Evolutionary conservation across 2,888 invertebrate genomes (phyloP).

Genomic region (Ferdinandea cuprea): DNA sequence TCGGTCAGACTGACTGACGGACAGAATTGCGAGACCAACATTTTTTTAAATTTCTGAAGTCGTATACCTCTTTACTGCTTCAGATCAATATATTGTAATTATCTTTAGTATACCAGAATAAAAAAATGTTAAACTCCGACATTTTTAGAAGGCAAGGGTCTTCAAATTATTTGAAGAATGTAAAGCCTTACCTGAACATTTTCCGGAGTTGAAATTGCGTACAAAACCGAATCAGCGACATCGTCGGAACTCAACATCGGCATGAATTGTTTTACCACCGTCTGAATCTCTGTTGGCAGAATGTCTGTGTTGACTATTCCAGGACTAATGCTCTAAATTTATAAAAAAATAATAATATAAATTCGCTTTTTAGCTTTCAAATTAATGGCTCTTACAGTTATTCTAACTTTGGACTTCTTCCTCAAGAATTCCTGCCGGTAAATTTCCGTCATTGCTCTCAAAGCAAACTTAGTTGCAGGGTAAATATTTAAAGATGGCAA

Average conservation of each 20-base stretch:
- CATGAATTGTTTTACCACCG: conserved; percentile 78
- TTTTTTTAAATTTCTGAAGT: too few species aligned
- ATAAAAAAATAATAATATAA: conserved; percentile 14
- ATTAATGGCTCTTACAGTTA: conserved; percentile 80
- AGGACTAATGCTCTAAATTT: conserved; percentile 80
- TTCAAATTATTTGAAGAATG: too few species aligned
- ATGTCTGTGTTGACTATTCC: conserved; percentile 81
- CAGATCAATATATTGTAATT: too few species aligned
- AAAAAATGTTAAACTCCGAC: too few species aligned
- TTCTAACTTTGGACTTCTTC: conserved; percentile 79
- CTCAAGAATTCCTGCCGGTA: conserved; percentile 82
- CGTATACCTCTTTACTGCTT: too few species aligned
- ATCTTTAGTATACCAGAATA: too few species aligned
- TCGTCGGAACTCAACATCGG: conserved; percentile 79
- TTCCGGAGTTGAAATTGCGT: conserved; percentile 79
- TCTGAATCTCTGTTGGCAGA: conserved; percentile 78
- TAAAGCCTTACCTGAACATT: conserved; percentile 82
- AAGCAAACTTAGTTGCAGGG: conserved; percentile 81
- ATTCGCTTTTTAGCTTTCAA: background rate
- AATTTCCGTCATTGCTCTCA: conserved; percentile 82
- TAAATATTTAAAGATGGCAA: conserved; percentile 82
- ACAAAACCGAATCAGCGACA: conserved; percentile 81
- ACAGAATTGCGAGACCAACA: too few species aligned
- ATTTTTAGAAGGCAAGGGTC: too few species aligned
- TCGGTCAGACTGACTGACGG: too few species aligned